Evolutionary conservation across 1,140 invertebrate genomes (phyloP).

Genomic region (Pollicipes pollicipes): DNA sequence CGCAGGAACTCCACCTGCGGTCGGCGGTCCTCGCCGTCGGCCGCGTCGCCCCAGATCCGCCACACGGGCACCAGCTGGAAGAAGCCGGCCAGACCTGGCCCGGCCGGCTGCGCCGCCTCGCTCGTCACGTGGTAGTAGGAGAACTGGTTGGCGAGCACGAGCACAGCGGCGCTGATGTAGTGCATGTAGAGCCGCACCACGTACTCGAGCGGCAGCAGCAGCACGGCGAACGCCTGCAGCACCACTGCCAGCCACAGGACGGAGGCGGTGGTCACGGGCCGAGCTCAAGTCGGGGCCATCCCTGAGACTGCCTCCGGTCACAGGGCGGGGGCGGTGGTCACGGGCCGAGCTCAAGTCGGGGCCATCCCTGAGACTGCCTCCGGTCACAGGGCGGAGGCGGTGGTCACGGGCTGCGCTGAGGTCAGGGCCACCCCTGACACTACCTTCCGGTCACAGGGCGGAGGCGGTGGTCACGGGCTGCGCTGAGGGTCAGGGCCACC

Average conservation of each 20-base stretch:
- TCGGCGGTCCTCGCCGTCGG: too few species aligned
- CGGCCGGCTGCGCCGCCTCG: constrained; percentile 11
- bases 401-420: too few species aligned
- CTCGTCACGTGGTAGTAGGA: constrained; percentile 29
- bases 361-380: too few species aligned
- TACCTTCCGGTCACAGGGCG: too few species aligned
- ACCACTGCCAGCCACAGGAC: constrained; percentile 30
- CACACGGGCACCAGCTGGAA: not conserved
- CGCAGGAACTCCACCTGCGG: constrained; percentile 18
- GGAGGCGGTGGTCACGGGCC: not conserved
- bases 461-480: too few species aligned
- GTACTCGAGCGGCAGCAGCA: constrained; percentile 32
- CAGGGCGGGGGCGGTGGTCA: too few species aligned
- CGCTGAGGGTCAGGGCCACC: too few species aligned
- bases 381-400: too few species aligned
- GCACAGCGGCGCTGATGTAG: constrained; percentile 28
- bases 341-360: too few species aligned
- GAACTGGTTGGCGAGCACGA: constrained; percentile 28
- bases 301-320: too few species aligned
- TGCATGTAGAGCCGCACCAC: constrained; percentile 36
- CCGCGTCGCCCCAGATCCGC: not conserved
- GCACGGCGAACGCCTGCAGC: constrained; percentile 30
- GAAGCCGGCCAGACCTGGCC: not conserved
- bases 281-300: too few species aligned
- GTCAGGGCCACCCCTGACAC: too few species aligned